Percentiles rank a stretch among this genome's conserved stretches.
phyloP scores from a whole-genome alignment of 2,888 invertebrate species.

The Liopterus haemorrhoidalis region DNA sequence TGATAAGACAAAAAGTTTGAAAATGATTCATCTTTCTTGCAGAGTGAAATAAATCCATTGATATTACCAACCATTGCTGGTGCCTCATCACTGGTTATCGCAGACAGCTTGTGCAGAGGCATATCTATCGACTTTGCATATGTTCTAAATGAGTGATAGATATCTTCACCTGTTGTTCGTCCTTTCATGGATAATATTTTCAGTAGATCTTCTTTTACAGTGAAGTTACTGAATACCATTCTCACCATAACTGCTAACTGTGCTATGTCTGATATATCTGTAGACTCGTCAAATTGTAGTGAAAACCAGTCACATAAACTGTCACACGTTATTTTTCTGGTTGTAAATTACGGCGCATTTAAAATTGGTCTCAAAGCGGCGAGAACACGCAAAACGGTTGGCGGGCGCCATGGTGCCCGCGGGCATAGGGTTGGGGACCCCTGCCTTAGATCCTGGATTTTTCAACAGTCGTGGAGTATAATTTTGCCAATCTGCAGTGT shows the following conservation, averaged over 20 bases:
- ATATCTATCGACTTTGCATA: slow-evolving; percentile 25
- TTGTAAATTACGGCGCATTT: slow-evolving; percentile 3
- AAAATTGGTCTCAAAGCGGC: neutral
- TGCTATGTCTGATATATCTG: slow-evolving; percentile 21
- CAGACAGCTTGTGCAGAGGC: slow-evolving; percentile 27
- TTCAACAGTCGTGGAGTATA: too few species aligned
- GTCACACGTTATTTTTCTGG: neutral
- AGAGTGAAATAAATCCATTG: slow-evolving; percentile 14
- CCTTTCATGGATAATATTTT: slow-evolving; percentile 29
- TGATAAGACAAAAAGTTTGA: slow-evolving; percentile 17
- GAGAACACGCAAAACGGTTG: slow-evolving; percentile 4
- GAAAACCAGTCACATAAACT: slow-evolving; percentile 25
- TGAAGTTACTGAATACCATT: slow-evolving; percentile 28
- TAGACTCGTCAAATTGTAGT: slow-evolving; percentile 21
- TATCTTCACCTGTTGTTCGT: slow-evolving; percentile 26
- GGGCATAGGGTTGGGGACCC: slow-evolving; percentile 6
- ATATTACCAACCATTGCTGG: slow-evolving; percentile 11
- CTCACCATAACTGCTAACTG: slow-evolving; percentile 28
- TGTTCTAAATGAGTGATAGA: slow-evolving; percentile 24
- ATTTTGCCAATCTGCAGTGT: too few species aligned
- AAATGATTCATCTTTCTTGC: slow-evolving; percentile 17
- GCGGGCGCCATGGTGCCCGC: slow-evolving; percentile 8
- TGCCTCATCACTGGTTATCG: too few species aligned
- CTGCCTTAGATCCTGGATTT: too few species aligned
- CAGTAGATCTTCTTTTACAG: slow-evolving; percentile 26